Evolutionary conservation across 2,888 invertebrate species (phyloP), one percentile per base, ranked within the genome.

Genomic region (Dynastes grantii): DNA sequence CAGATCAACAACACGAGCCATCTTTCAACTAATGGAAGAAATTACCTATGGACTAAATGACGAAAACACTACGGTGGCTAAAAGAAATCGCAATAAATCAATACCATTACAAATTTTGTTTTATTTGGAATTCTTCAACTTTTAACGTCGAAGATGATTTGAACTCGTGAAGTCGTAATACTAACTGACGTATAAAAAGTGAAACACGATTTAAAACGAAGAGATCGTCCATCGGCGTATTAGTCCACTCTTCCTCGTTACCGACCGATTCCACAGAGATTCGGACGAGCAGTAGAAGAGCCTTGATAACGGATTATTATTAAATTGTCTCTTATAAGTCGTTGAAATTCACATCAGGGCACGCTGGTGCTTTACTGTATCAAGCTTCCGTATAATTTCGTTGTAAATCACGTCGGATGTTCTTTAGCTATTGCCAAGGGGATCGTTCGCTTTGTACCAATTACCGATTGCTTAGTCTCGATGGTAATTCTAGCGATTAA

Each of bases 361-460:
- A 16, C 32, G 32, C 32, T n/a, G 53, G 16, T 2, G 53, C 53
- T 13, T n/a, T 6, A 16, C 53, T n/a, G 53, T 53, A 53, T 53
- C 13, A 5, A 53, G 53, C 16, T 53, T 5, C 16, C 53, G 53
- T 53, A 53, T 53, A 53, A 53, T 53, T 53, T 13, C 13, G 53
- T 53, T 53, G 53, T 53, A 53, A 53, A 53, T 53, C 53, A 53
- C 53, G 53, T 53, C 53, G 53, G 16, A 13, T 53, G 13, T 53
- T 53, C 53, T 53, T 53, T 53, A 53, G 53, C n/a, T n/a, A 53
- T 53, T 53, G 53, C 16, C 53, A 53, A 53, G 53, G 53, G 53
- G 13, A 53, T 16, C 13, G n/a, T 53, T 53, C 53, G 16, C n/a
- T 53, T 53, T 16, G 13, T 53, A n/a, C 5, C 53, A 53, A 53